Evolutionary conservation across 2,888 invertebrate genomes (phyloP), one percentile per base, ranked within the genome.

Genomic region (Pedicia rivosa): DNA sequence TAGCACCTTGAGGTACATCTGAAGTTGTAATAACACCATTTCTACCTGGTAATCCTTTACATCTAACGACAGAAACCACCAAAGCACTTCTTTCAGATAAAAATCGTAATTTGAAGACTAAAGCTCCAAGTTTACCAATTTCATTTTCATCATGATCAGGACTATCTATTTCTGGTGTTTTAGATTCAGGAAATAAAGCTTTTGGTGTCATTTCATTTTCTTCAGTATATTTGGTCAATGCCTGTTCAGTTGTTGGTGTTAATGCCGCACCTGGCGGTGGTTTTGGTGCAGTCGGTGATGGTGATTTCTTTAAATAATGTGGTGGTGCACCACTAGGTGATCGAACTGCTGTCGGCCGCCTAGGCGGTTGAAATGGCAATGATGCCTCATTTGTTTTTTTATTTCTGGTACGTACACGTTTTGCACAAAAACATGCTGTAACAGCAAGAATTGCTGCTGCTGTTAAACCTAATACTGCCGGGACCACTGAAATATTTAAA

Each of bases 251-350:
- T 8, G 32, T 12, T 32, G 32, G 22, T 19, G 32, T 32, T 32
- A 32, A 13, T 22, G 32, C 19, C 4, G 32, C 20, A 8, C 46
- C 48, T 41, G 28, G 64, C 51, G 13, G 52, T 39, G 45, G 74
- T 68, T 43, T 70, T 22, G 62, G 64, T 46, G 73, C 67, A 5
- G 87, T 86, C 1, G 90, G 88, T 42, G 87, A 86, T 1, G 90
- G 88, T n/a, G 82, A 86, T 63, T 91, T 92, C 66, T 88, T 87
- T 55, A 90, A 63, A 61, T 87, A 88, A 57, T 87, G 86, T 17
- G 70, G 66, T 19, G 77, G 75, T 44, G 74, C 73, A 10, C 80
- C 81, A 36, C 80, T 83, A 1, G 88, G 88, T 42, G 84, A 87
- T 46, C 84, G 80, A 37, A 90, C 87, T 74, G 61, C 62, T 10